phyloP scores from a whole-genome alignment of 2,888 invertebrate genomes.

The Ariolimax columbianus region DNA sequence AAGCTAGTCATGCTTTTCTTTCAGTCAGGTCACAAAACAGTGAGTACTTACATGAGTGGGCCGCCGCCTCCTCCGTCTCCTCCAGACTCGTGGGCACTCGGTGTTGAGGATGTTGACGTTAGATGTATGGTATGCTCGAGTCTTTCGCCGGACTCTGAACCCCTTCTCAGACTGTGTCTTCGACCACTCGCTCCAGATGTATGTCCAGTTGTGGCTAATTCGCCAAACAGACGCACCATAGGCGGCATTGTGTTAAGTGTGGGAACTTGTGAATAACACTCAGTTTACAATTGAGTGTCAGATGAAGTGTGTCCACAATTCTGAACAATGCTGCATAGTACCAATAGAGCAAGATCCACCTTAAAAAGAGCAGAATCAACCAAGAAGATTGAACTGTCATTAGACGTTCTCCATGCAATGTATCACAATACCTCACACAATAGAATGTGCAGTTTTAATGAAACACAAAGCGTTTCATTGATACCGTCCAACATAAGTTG shows the following conservation, averaged over 20 bases:
- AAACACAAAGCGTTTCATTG: too few relatives aligned
- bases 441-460: too few relatives aligned
- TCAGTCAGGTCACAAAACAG: too few relatives aligned
- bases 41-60: conserved; percentile 59
- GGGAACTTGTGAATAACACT: neutral
- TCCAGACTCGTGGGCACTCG: conserved; percentile 59
- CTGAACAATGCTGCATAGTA: neutral
- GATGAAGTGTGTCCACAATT: neutral
- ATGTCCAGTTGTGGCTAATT: conserved; percentile 55
- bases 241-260: neutral
- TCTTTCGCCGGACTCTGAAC: conserved; percentile 67
- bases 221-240: conserved; percentile 7
- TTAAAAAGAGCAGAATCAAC: too few relatives aligned
- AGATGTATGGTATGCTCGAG: conserved; percentile 68
- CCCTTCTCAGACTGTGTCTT: conserved; percentile 64
- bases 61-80: conserved; percentile 53
- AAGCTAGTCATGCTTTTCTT: too few relatives aligned
- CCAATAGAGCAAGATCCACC: neutral
- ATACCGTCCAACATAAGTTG: too few relatives aligned
- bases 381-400: neutral
- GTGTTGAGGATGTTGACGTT: conserved; percentile 60
- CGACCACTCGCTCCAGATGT: conserved; percentile 56
- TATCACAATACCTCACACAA: too few relatives aligned
- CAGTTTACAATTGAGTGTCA: neutral
- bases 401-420: neutral